Percentiles rank a stretch among this genome's conserved stretches.
Evolutionary conservation across 2,888 invertebrate species (phyloP).

Genomic region (Gisinianus flammeolus): DNA sequence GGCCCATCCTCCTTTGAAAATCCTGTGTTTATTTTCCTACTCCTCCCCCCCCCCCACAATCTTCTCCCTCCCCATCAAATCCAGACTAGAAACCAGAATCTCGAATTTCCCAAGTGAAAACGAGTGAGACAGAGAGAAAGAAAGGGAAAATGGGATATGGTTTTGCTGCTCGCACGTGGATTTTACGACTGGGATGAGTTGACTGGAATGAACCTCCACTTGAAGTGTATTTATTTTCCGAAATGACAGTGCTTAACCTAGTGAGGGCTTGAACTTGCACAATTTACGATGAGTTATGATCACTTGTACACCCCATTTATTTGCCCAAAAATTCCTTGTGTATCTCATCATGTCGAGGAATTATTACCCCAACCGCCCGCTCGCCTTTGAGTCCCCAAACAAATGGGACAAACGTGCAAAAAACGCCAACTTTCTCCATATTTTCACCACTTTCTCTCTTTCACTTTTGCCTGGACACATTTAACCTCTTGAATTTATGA

Average conservation of each 20-base stretch:
- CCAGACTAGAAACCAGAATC: too few species aligned
- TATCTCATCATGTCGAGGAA: not conserved
- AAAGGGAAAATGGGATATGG: not conserved
- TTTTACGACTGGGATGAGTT: conserved; percentile 1
- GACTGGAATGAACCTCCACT: not conserved
- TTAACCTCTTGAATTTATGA: too few species aligned
- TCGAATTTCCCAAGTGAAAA: too few species aligned
- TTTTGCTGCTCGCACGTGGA: conserved; percentile 13
- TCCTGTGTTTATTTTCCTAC: not conserved
- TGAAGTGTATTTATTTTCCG: conserved; percentile 7
- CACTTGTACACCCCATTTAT: conserved; percentile 3
- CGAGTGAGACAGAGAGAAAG: not conserved
- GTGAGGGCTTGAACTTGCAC: not conserved
- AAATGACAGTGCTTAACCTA: not conserved
- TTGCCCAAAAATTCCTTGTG: not conserved
- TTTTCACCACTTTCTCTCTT: not conserved
- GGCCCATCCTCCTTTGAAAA: not conserved
- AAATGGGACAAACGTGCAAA: too few species aligned
- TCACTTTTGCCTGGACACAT: not conserved
- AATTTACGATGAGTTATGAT: conserved; percentile 14
- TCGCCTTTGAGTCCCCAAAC: not conserved
- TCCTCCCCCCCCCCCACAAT: not conserved
- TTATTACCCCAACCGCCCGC: not conserved
- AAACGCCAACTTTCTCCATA: not conserved
- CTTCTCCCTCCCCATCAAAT: too few species aligned